Evolutionary conservation across 2,888 invertebrate genomes (phyloP).

Genomic region (Meandrusa payeni): DNA sequence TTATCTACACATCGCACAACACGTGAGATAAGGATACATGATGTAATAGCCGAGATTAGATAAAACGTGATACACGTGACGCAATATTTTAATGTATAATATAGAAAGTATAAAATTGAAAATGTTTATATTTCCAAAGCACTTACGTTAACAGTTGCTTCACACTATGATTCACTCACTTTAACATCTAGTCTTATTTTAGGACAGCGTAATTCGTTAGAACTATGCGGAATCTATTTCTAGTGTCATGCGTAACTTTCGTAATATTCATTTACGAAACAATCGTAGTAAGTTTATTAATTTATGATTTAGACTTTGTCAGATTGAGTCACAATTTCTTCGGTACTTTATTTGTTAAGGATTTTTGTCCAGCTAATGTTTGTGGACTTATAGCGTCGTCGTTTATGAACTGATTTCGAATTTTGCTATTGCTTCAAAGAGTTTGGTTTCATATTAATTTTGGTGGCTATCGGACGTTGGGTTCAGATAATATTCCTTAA

Average conservation of each 20-base stretch:
- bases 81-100: slow-evolving; percentile 28
- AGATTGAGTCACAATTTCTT: too few species aligned
- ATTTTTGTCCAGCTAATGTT: too few species aligned
- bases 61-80: slow-evolving; percentile 29
- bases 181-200: slow-evolving; percentile 23
- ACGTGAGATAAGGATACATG: slow-evolving; percentile 28
- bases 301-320: too few species aligned
- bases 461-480: too few species aligned
- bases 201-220: slow-evolving; percentile 12
- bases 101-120: slow-evolving; percentile 18
- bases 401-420: too few species aligned
- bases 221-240: slow-evolving; percentile 16
- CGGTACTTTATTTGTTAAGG: too few species aligned
- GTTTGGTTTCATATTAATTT: too few species aligned
- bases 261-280: slow-evolving; percentile 3
- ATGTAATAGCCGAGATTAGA: slow-evolving; percentile 31
- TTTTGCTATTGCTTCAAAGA: too few species aligned
- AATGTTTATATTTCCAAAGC: slow-evolving; percentile 21
- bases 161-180: slow-evolving; percentile 21
- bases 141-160: slow-evolving; percentile 18
- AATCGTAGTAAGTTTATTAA: slow-evolving; percentile 10
- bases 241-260: slow-evolving; percentile 3
- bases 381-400: too few species aligned
- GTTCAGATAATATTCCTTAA: too few species aligned
- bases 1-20: slow-evolving; percentile 15